A percentile compares a stretch with the other conserved stretches of the same genome.
phyloP scores from a whole-genome alignment of 92 coral and sea anemone species.

The Chrysogorgia sp. region DNA sequence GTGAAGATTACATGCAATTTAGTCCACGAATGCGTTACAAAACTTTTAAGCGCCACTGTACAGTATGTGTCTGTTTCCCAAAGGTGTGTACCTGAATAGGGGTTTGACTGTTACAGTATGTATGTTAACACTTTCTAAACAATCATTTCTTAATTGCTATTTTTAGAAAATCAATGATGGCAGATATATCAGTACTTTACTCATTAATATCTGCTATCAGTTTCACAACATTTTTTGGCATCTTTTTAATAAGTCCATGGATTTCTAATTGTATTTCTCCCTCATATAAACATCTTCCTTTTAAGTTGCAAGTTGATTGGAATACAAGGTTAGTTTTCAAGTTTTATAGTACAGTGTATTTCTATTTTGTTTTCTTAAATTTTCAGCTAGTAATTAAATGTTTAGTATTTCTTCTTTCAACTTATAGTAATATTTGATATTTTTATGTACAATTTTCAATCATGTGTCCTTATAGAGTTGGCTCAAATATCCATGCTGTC shows the following conservation, averaged over 20 bases:
- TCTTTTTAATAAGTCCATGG: conserved; percentile 60
- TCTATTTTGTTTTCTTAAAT: no score
- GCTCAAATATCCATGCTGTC: conserved; percentile 95
- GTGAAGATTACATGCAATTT: no score
- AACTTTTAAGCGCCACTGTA: no score
- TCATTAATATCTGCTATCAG: conserved; percentile 35
- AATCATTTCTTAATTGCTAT: background rate
- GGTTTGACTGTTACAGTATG: background rate
- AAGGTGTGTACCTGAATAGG: background rate
- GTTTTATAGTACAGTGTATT: no score
- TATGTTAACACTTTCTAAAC: no score
- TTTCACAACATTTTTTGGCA: conserved; percentile 32
- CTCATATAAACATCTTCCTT: conserved; percentile 59
- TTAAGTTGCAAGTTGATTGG: conserved; percentile 75
- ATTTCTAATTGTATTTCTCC: conserved; percentile 53
- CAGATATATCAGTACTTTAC: conserved; percentile 37
- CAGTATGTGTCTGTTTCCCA: background rate
- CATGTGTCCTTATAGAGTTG: conserved; percentile 54
- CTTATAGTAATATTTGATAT: background rate
- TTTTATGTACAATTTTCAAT: background rate
- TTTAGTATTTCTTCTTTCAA: background rate
- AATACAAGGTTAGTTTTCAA: conserved; percentile 77
- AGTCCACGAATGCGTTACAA: no score
- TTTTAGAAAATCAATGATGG: conserved; percentile 20
- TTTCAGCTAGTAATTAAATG: no score